A percentile compares a stretch with the other conserved stretches of the same genome.
phyloP scores from a whole-genome alignment of 2,888 invertebrate genomes.

The Nomada ruficornis region DNA sequence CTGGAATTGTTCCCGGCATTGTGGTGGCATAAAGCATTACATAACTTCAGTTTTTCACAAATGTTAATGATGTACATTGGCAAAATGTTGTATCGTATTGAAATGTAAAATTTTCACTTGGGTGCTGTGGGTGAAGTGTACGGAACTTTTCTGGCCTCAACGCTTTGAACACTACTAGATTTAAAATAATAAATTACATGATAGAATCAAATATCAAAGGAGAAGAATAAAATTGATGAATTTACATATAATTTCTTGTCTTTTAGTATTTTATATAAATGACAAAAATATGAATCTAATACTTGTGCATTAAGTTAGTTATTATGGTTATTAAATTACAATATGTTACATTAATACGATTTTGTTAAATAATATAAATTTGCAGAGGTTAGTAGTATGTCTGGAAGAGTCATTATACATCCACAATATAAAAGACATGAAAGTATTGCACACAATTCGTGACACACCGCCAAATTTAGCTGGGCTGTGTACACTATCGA shows the following conservation, averaged over 20 bases:
- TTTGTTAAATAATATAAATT: conserved; percentile 17
- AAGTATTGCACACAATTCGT: conserved; percentile 98
- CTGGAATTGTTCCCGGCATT: too few species aligned
- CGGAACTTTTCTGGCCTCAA: too few species aligned
- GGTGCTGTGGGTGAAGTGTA: too few species aligned
- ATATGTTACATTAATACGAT: neutral
- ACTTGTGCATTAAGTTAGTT: neutral
- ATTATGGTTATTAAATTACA: too few species aligned
- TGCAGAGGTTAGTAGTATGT: conserved; percentile 97
- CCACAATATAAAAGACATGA: conserved; percentile 99
- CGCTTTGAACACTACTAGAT: too few species aligned
- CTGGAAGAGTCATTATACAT: conserved; percentile 98
- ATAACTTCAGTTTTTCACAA: too few species aligned
- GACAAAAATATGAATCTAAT: neutral
- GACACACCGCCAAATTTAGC: conserved; percentile 98
- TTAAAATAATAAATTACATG: neutral
- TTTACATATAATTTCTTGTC: neutral
- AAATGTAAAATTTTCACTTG: too few species aligned
- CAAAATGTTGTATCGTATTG: too few species aligned
- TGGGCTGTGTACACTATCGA: conserved; percentile 96
- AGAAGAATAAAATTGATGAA: neutral
- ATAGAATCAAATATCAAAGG: neutral
- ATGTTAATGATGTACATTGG: too few species aligned
- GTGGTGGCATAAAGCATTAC: too few species aligned
- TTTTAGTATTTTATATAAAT: neutral